phyloP scores from a whole-genome alignment of 1,140 invertebrate genomes.

The Nasonia longicornis region DNA sequence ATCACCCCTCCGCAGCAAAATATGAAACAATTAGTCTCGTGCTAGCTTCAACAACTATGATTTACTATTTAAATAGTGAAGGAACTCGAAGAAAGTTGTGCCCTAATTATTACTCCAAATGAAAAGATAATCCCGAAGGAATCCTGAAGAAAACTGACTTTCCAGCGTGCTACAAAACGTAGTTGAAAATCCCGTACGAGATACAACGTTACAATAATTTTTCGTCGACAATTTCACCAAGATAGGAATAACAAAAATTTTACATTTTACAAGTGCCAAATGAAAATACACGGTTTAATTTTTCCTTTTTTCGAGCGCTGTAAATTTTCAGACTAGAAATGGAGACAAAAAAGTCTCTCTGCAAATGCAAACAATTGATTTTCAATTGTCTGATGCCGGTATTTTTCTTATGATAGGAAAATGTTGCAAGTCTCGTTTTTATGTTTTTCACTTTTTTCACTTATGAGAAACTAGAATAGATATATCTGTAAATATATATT shows the following conservation, averaged over 20 bases:
- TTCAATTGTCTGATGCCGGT: conserved; percentile 41
- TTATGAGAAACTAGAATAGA: conserved; percentile 51
- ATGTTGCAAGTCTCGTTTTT: conserved; percentile 46
- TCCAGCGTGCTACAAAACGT: conserved; percentile 36
- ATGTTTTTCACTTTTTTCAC: conserved; percentile 47
- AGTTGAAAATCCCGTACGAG: conserved; percentile 21
- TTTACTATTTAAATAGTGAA: conserved; percentile 39
- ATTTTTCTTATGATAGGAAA: conserved; percentile 49
- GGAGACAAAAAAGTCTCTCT: conserved; percentile 36
- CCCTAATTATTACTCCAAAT: not conserved
- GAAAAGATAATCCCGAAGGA: not conserved
- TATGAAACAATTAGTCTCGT: conserved; percentile 37
- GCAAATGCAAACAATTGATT: conserved; percentile 39
- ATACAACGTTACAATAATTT: conserved; percentile 32
- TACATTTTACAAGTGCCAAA: conserved; percentile 16
- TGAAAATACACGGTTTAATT: conserved; percentile 23
- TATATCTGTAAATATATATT: conserved; percentile 51
- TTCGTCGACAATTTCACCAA: conserved; percentile 16
- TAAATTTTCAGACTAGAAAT: conserved; percentile 43
- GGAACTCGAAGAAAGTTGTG: conserved; percentile 14
- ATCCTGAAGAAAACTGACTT: conserved; percentile 39
- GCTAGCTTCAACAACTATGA: conserved; percentile 34
- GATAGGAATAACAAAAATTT: conserved; percentile 25
- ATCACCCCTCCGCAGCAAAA: conserved; percentile 46
- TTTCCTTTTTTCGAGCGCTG: conserved; percentile 36